Evolutionary conservation across 2,113 vertebrate species (phyloP).

Genomic region (Sorex fumeus): DNA sequence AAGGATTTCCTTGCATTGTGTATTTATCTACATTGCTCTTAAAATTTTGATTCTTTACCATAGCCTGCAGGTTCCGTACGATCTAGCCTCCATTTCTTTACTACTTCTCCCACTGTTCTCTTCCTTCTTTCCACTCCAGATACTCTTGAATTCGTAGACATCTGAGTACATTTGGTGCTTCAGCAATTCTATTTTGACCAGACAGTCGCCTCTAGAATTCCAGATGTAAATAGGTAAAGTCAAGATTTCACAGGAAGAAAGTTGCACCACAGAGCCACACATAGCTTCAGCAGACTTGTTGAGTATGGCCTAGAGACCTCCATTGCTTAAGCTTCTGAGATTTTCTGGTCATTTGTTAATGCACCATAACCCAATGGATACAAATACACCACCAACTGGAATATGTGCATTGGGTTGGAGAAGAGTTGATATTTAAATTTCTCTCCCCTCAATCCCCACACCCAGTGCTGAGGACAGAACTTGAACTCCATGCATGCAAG

Average conservation of each 20-base stretch:
- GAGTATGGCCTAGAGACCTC: conserved; percentile 28
- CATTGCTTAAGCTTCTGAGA: conserved; percentile 43
- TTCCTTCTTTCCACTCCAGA: background rate
- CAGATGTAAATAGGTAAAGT: background rate
- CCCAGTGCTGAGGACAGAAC: no score
- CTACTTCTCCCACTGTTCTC: background rate
- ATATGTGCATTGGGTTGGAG: background rate
- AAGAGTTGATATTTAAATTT: no score
- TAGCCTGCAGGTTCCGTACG: background rate
- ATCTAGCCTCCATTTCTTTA: background rate
- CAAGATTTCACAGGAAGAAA: background rate
- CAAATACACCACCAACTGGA: background rate
- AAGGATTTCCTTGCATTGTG: background rate
- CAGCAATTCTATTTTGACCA: background rate
- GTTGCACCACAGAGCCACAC: background rate
- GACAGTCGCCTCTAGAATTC: conserved; percentile 27
- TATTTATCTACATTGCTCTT: background rate
- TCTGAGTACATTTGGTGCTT: background rate
- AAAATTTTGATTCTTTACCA: conserved; percentile 10
- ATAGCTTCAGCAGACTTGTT: conserved; percentile 37
- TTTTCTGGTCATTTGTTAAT: conserved; percentile 62
- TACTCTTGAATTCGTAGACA: background rate
- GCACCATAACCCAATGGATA: conserved; percentile 15
- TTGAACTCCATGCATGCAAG: no score
- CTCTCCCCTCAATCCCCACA: no score